phyloP scores from a whole-genome alignment of 2,113 vertebrate species.

The Microtus ochrogaster region DNA sequence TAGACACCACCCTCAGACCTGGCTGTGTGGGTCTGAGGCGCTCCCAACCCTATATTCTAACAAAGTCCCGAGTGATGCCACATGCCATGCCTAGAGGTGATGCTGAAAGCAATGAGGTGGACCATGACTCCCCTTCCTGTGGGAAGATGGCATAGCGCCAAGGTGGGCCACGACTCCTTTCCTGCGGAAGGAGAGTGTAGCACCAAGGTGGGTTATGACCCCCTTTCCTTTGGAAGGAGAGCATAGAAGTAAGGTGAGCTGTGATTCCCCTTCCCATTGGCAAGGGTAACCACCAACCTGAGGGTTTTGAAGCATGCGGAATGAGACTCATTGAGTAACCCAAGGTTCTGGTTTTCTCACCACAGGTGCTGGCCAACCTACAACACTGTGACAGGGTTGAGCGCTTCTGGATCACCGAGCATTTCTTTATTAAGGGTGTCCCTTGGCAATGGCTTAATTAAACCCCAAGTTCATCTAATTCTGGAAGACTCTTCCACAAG shows the following conservation, averaged over 20 bases:
- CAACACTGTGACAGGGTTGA: constrained; percentile 92
- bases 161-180: neutral
- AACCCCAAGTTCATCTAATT: constrained; percentile 81
- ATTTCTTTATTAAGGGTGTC: constrained; percentile 73
- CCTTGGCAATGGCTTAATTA: constrained; percentile 84
- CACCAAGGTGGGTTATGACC: no score
- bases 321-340: neutral
- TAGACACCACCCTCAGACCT: neutral
- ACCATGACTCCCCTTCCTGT: neutral
- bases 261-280: neutral
- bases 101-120: no score
- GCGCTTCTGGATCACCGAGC: constrained; percentile 64
- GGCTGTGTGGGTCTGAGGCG: neutral
- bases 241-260: no score
- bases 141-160: no score
- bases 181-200: neutral
- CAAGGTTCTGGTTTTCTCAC: constrained; percentile 31
- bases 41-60: neutral
- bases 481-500: constrained; percentile 79
- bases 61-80: no score
- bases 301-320: neutral
- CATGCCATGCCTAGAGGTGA: neutral
- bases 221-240: no score
- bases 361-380: constrained; percentile 96
- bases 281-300: neutral